phyloP scores from a whole-genome alignment of 2,797 vertebrate species.

The Danio tinwini region DNA sequence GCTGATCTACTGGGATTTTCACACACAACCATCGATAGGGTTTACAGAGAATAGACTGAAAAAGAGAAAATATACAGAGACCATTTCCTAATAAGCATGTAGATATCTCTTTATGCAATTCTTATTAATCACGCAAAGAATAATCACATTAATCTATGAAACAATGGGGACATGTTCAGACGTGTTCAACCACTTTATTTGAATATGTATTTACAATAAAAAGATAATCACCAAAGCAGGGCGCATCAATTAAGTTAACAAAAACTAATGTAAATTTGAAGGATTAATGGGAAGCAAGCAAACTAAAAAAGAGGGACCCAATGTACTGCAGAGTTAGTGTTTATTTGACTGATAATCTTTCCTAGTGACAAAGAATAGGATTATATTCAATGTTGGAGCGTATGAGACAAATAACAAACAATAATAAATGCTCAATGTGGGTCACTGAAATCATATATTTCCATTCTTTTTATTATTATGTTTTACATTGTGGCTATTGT shows the following conservation, averaged over 20 bases:
- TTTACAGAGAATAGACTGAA: too few species aligned
- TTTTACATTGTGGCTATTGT: constrained; percentile 40
- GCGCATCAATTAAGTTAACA: background rate
- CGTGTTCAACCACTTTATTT: background rate
- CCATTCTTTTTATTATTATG: constrained; percentile 28
- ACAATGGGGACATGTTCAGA: background rate
- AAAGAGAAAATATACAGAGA: background rate
- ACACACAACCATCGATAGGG: too few species aligned
- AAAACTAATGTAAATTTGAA: background rate
- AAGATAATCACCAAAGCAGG: background rate
- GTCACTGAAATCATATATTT: constrained; percentile 4
- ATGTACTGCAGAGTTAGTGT: constrained; percentile 7
- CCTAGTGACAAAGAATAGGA: constrained; percentile 8
- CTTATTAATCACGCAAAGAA: background rate
- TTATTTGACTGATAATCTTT: background rate
- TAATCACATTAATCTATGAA: background rate
- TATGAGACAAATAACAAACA: constrained; percentile 17
- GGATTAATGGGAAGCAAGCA: background rate
- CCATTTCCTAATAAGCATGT: background rate
- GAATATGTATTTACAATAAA: background rate
- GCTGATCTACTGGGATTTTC: too few species aligned
- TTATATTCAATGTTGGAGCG: background rate
- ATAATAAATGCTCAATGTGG: constrained; percentile 13
- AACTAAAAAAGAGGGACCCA: background rate
- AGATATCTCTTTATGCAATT: background rate